These are phyloP conservation scores for Petrocephalus schoutedeni DNA, from an alignment of 2,797 vertebrate species.

Conservation along the genomic window DNA sequence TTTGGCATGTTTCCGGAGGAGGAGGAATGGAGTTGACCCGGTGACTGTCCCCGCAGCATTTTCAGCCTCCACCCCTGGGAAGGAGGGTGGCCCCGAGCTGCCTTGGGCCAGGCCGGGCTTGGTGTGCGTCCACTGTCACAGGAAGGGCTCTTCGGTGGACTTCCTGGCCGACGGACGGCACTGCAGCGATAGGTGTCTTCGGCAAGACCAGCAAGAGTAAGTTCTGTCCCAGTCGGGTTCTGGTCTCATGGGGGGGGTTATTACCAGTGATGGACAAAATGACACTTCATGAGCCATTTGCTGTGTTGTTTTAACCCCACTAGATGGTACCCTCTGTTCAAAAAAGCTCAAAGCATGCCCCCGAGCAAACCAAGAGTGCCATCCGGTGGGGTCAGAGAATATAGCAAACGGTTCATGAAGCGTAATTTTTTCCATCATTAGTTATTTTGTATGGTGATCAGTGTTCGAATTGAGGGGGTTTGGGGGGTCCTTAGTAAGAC, in stretches of 20 bases:
- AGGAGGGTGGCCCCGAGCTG: slow-evolving; percentile 60
- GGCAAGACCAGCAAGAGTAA: slow-evolving; percentile 70
- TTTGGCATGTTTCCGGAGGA: neutral
- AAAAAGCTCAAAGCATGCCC: neutral
- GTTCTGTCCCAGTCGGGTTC: slow-evolving; percentile 33
- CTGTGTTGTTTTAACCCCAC: neutral
- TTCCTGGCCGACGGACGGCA: slow-evolving; percentile 66
- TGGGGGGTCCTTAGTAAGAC: neutral
- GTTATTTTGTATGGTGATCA: neutral
- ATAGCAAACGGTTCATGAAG: neutral
- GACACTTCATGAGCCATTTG: neutral
- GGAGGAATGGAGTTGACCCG: neutral
- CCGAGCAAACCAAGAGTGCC: neutral
- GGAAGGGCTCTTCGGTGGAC: slow-evolving; percentile 63
- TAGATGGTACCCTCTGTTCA: neutral
- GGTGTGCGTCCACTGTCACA: slow-evolving; percentile 71
- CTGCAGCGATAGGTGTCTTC: slow-evolving; percentile 70
- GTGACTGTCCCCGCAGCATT: slow-evolving; percentile 48
- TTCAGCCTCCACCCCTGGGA: slow-evolving; percentile 46
- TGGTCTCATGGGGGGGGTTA: neutral
- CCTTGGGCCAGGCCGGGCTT: slow-evolving; percentile 62
- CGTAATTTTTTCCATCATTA: neutral
- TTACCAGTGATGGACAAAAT: neutral
- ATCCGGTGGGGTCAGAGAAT: neutral
- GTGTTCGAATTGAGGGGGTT: neutral